Evolutionary conservation across 2,888 invertebrate species (phyloP).

Genomic region (Allophyes oxyacanthae): DNA sequence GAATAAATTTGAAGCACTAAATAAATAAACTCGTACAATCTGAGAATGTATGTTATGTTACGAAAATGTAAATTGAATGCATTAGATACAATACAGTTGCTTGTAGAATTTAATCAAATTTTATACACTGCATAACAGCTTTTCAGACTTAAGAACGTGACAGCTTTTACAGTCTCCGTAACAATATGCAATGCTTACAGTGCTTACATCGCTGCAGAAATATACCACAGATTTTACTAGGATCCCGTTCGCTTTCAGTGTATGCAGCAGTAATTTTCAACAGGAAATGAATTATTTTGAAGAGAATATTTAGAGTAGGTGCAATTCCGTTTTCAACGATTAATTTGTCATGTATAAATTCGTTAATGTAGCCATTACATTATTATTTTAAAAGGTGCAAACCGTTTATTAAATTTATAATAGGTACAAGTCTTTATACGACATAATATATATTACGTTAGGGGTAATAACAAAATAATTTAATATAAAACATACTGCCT

Average conservation of each 20-base stretch:
- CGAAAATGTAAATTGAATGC: no score
- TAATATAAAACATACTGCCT: no score
- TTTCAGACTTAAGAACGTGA: constrained; percentile 20
- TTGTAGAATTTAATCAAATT: constrained; percentile 20
- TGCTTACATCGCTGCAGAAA: constrained; percentile 8
- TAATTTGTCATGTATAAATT: neutral
- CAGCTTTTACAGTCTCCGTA: constrained; percentile 15
- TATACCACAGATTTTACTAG: constrained; percentile 10
- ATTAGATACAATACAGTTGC: constrained; percentile 11
- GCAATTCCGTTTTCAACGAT: neutral
- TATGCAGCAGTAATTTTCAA: constrained; percentile 6
- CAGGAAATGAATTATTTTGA: neutral
- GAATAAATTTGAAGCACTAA: no score
- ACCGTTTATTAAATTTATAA: no score
- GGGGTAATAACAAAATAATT: no score
- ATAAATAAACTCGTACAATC: no score
- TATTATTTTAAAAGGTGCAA: no score
- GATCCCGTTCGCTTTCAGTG: constrained; percentile 3
- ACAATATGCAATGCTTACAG: constrained; percentile 19
- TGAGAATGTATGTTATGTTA: no score
- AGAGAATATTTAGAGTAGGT: neutral
- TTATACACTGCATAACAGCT: neutral
- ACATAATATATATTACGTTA: no score
- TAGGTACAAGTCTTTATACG: no score
- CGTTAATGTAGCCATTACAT: no score